Percentiles rank a stretch among this genome's conserved stretches.
Conservation (phyloP, 2,113 vertebrate species). For the Sclerurus mexicanus region DNA sequence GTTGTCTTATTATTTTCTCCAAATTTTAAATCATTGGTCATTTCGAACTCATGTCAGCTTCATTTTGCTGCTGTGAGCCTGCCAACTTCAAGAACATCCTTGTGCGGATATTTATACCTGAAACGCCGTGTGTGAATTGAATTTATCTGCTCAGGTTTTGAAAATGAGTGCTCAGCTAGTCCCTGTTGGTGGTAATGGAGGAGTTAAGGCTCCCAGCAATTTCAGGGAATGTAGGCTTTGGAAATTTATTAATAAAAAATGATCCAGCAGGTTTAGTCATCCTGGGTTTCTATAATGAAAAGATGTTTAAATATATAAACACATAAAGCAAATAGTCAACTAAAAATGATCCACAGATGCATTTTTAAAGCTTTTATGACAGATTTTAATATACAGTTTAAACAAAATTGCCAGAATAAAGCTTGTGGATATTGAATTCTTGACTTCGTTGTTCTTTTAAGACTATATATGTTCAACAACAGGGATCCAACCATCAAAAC, state of each 20-base stretch:
- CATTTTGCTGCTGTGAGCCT: not conserved
- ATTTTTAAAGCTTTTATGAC: conserved; percentile 14
- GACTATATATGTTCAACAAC: not conserved
- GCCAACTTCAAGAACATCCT: conserved; percentile 5
- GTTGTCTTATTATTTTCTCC: conserved; percentile 26
- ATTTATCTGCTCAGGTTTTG: not conserved
- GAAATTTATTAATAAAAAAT: conserved; percentile 13
- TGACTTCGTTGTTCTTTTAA: not conserved
- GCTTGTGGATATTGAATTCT: not conserved
- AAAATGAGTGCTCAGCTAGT: not conserved
- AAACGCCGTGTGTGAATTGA: not conserved
- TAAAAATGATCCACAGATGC: not conserved
- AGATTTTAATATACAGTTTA: conserved; percentile 33
- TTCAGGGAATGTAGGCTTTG: not conserved
- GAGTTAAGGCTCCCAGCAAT: conserved; percentile 26
- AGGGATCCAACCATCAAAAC: not conserved
- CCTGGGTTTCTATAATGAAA: conserved; percentile 18
- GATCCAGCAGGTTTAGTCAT: not conserved
- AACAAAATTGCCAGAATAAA: conserved; percentile 1
- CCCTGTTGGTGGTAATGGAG: not conserved
- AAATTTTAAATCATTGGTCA: conserved; percentile 25
- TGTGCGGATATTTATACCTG: not conserved
- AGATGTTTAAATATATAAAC: conserved; percentile 20
- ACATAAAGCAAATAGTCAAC: conserved; percentile 8
- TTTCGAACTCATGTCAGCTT: conserved; percentile 3